phyloP scores from a whole-genome alignment of 2,888 invertebrate species.

The Philereme transversata region DNA sequence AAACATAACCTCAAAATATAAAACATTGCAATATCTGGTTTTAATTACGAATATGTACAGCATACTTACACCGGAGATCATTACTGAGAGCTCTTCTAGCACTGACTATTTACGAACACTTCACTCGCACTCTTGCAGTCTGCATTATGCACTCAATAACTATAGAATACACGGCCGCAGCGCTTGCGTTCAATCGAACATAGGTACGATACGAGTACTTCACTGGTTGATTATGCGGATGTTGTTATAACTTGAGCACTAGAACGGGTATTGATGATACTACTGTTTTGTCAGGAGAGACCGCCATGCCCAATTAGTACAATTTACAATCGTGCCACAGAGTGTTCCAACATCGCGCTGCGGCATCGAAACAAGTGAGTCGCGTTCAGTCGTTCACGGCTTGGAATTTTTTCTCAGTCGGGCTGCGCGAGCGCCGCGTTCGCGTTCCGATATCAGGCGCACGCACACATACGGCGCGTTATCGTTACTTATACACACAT shows the following conservation, averaged over 20 bases:
- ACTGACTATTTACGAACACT: conserved; percentile 79
- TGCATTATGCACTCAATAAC: conserved; percentile 71
- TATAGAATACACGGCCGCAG: conserved; percentile 63
- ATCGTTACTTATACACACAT: conserved; percentile 45
- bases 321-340: conserved; percentile 76
- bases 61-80: conserved; percentile 75
- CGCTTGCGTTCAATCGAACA: conserved; percentile 57
- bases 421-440: conserved; percentile 71
- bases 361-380: conserved; percentile 75
- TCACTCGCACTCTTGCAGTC: conserved; percentile 72
- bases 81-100: conserved; percentile 71
- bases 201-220: conserved; percentile 49
- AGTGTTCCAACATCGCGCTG: conserved; percentile 74
- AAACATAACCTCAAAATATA: conserved; percentile 78
- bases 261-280: conserved; percentile 66
- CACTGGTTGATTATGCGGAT: conserved; percentile 62
- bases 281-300: conserved; percentile 72
- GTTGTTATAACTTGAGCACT: conserved; percentile 64
- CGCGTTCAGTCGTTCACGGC: conserved; percentile 81
- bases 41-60: conserved; percentile 50
- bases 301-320: conserved; percentile 81
- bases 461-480: conserved; percentile 58
- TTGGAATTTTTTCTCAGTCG: conserved; percentile 71
- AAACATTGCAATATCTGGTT: conserved; percentile 43
- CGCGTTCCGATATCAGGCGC: conserved; percentile 66